A percentile compares a stretch with the other conserved stretches of the same genome.
phyloP scores from a whole-genome alignment of 2,888 invertebrate species.

The Ormia ochracea region DNA sequence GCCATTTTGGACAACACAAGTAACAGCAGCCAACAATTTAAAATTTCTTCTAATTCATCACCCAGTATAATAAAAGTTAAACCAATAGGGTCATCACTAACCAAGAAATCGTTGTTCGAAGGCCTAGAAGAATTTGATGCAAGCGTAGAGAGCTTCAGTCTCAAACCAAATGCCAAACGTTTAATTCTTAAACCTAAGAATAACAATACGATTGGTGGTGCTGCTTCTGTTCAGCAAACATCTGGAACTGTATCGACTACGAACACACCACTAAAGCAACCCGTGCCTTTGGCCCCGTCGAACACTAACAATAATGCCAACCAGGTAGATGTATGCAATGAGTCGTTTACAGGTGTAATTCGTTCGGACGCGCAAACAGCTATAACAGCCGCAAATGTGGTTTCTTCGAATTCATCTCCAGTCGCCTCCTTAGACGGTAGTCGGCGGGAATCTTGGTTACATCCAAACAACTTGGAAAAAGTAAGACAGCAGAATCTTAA shows the following conservation, averaged over 20 bases:
- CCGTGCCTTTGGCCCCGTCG: neutral
- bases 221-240: constrained; percentile 17
- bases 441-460: constrained; percentile 76
- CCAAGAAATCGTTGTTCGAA: constrained; percentile 87
- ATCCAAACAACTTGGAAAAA: constrained; percentile 74
- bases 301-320: neutral
- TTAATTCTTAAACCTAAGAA: constrained; percentile 82
- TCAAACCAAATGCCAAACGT: constrained; percentile 84
- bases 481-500: constrained; percentile 70
- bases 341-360: constrained; percentile 66
- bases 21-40: constrained; percentile 77
- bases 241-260: constrained; percentile 1
- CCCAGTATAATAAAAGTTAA: constrained; percentile 78
- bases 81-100: constrained; percentile 71
- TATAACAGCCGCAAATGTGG: neutral
- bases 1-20: constrained; percentile 79
- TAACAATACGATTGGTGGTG: constrained; percentile 47
- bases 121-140: constrained; percentile 89
- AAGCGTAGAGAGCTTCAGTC: constrained; percentile 79
- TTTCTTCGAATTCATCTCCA: constrained; percentile 3
- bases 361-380: constrained; percentile 53
- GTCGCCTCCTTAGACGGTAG: constrained; percentile 65
- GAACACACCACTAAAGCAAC: constrained; percentile 41
- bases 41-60: constrained; percentile 79
- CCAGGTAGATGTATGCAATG: constrained; percentile 57